Conservation (phyloP, 2,888 invertebrate species). For the Caradrina kadenii region DNA sequence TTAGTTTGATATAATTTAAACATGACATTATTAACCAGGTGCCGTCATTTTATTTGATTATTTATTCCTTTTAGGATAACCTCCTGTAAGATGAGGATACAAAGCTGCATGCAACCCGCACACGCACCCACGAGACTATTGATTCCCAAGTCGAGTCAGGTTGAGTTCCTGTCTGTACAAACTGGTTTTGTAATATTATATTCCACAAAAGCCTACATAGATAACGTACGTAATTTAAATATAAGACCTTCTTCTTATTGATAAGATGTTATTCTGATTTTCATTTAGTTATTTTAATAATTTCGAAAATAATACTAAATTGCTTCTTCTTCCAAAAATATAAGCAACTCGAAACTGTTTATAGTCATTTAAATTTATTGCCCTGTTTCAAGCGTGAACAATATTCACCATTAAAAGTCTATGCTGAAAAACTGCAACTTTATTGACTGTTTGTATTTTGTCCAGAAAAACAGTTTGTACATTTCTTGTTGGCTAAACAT, state of each 20-base stretch:
- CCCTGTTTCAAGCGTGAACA: neutral
- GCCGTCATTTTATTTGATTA: too few relatives aligned
- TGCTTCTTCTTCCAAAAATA: neutral
- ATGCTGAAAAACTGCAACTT: slow-evolving; percentile 4
- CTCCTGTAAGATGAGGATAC: too few relatives aligned
- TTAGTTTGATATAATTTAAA: slow-evolving; percentile 3
- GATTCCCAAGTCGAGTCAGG: too few relatives aligned
- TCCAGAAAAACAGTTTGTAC: neutral
- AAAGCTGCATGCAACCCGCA: too few relatives aligned
- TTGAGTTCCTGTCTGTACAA: too few relatives aligned
- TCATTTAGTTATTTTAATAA: neutral
- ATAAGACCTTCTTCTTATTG: too few relatives aligned
- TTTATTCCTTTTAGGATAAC: too few relatives aligned
- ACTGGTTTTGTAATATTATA: too few relatives aligned
- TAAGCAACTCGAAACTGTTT: neutral
- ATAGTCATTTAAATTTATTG: neutral
- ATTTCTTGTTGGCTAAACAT: slow-evolving; percentile 34
- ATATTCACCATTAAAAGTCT: neutral
- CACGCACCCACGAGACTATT: too few relatives aligned
- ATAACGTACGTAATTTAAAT: too few relatives aligned
- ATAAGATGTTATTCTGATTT: slow-evolving; percentile 5
- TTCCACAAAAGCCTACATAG: too few relatives aligned
- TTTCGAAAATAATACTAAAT: neutral
- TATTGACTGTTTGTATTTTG: neutral
- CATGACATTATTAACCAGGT: neutral